Base-by-base conservation (phyloP, 2,797 vertebrate genomes). In the Pseudomugil tenellus region DNA sequence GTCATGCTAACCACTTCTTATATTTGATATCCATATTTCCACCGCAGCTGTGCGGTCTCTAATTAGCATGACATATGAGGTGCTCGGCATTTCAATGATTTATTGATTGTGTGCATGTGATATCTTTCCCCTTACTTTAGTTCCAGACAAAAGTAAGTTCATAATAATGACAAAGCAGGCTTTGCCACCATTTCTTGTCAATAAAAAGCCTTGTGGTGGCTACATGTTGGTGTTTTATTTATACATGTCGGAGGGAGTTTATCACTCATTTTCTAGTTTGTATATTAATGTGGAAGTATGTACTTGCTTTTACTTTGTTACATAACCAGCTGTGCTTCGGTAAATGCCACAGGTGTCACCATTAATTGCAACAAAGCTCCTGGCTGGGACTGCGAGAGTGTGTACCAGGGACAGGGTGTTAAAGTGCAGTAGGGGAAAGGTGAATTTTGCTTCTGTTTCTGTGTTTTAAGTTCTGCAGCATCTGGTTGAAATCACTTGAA, bases 311-410 rank as follows among this genome's bases (percentile, higher is more conserved):
- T 41, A 48, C 14, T 52, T 32, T 67, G 19, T 57, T 60, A 58
- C 25, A 53, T 81, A 72, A 77, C 63, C 68, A 70, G 72, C 63
- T 78, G 43, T 66, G 65, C 73, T 84, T 84, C 60, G 63, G 51
- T 80, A 63, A 82, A 83, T 43, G 71, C 76, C 61, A 75, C 79
- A 73, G 70, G 70, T 77, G 67, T 83, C 56, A 43, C 29, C 34
- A 13, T 80, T 60, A 68, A 51, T 66, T 63, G 35, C 63, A 81
- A 76, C 83, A 82, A 85, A 75, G 76, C 79, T 65, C 54, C 75
- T 51, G 41, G 48, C 0, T 1, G 63, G 75, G 29, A 83, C 74
- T 72, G 79, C 61, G 60, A 6, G 56, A 66, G 61, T 74, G 63
- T 51, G 41, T 58, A 37, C 51, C 78, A 72, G 62, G 76, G 72